Base-by-base conservation (phyloP, 2,113 vertebrate genomes). In the Cynoglossus semilaevis region DNA sequence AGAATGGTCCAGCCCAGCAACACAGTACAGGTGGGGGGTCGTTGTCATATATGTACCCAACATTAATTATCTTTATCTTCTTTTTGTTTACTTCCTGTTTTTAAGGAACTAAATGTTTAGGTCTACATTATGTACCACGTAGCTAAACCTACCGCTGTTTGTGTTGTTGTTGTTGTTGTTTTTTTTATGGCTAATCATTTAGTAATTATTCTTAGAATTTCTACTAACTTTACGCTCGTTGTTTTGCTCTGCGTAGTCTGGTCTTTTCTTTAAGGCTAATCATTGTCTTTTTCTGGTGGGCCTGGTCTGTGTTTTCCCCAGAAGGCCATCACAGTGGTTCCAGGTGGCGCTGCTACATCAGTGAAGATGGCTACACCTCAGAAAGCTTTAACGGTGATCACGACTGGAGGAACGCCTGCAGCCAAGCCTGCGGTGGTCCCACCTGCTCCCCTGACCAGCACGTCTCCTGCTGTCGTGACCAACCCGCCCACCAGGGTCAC, bases 1-100 rank as follows among this genome's bases (percentile, higher is more conserved):
- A 91, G 92, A 68, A 88, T 91, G 76, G 88, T 89, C 47, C 90
- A 87, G 3, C 67, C 90, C 7, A 72, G 90, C 4, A 67, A 73
- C 8, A 2, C 76, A 1, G 68, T 82, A 7, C 79, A 89, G 85
- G 36, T 87, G 42, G 7, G 68, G 0, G 51, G 37, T 11, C 10
- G 38, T 53, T 11, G 5, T n/a, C 16, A 2, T 38, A 1, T 40
- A 13, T 40, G 37, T 40, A 7, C 12, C 22, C 22, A 29, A 29
- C 22, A 29, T 29, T 29, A 4, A 29, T 29, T 29, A 29, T 29
- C 22, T 29, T 29, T 29, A 29, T 29, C 22, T 29, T 29, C 6
- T 29, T 29, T 29, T 29, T 29, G 22, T 29, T 29, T 4, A 29
- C 22, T 2, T 29, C 22, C 22, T 2, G 2, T 29, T 29, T 29